Percentiles rank a stretch among this genome's conserved stretches.
Evolutionary conservation across 2,797 vertebrate genomes (phyloP).

Genomic region (Esox lucius): DNA sequence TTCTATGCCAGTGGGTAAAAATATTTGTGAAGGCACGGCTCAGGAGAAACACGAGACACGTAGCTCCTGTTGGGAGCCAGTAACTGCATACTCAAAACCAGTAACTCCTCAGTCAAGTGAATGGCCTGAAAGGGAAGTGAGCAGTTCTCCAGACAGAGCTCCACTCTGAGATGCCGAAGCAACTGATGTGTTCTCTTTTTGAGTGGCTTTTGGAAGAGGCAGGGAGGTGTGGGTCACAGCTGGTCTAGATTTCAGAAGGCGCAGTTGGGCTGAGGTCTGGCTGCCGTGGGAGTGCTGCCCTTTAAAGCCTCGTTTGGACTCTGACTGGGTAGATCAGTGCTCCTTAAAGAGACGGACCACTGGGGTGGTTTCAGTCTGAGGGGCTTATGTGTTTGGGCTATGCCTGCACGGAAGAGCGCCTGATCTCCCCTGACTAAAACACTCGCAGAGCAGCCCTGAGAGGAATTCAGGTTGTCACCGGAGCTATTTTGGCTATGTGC

Average conservation of each 20-base stretch:
- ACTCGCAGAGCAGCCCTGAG: conserved; percentile 68
- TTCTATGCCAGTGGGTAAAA: conserved; percentile 92
- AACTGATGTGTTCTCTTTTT: conserved; percentile 64
- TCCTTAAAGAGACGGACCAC: conserved; percentile 69
- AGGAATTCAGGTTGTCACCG: conserved; percentile 80
- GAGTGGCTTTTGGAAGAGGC: conserved; percentile 23
- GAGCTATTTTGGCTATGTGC: conserved; percentile 80
- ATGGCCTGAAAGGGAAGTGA: conserved; percentile 67
- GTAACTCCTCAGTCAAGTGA: conserved; percentile 68
- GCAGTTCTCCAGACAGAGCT: conserved; percentile 64
- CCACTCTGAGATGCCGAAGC: conserved; percentile 65
- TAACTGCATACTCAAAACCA: no score
- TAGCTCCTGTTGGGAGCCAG: conserved; percentile 63
- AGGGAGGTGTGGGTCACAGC: conserved; percentile 57
- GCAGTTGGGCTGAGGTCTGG: conserved; percentile 71
- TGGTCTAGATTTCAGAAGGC: conserved; percentile 71
- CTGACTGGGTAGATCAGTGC: conserved; percentile 67
- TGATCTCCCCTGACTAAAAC: conserved; percentile 72
- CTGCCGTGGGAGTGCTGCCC: conserved; percentile 51
- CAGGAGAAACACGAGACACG: conserved; percentile 80
- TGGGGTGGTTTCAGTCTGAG: conserved; percentile 68
- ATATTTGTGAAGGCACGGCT: conserved; percentile 85
- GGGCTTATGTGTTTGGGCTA: conserved; percentile 73
- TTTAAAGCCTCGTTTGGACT: conserved; percentile 61
- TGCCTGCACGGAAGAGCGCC: conserved; percentile 69